Percentiles rank a stretch among this genome's conserved stretches.
Conservation (phyloP, 2,888 invertebrate genomes). For the Oegoconia quadripuncta region DNA sequence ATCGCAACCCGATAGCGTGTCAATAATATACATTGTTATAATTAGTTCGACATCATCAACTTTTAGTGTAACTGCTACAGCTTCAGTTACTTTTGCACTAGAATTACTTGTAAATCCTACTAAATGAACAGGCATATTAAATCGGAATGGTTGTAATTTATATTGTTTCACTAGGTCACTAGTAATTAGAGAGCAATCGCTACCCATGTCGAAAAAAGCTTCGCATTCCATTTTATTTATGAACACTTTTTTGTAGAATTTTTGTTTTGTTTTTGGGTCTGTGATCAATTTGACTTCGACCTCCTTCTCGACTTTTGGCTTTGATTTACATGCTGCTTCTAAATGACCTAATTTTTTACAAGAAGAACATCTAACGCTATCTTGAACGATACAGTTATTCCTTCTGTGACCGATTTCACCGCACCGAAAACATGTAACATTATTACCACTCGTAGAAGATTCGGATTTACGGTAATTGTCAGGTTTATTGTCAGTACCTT, state of each 20-base stretch:
- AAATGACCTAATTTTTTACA: slow-evolving; percentile 23
- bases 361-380: slow-evolving; percentile 19
- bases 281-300: slow-evolving; percentile 20
- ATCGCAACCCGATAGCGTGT: slow-evolving; percentile 12
- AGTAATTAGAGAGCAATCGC: slow-evolving; percentile 22
- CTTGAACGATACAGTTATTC: slow-evolving; percentile 7
- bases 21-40: slow-evolving; percentile 11
- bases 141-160: slow-evolving; percentile 4
- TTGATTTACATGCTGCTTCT: slow-evolving; percentile 19
- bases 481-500: neutral
- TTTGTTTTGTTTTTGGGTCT: slow-evolving; percentile 11
- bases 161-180: slow-evolving; percentile 3
- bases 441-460: neutral
- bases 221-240: slow-evolving; percentile 11
- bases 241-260: slow-evolving; percentile 17
- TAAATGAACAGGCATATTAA: slow-evolving; percentile 11
- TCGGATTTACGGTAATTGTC: neutral
- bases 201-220: slow-evolving; percentile 24
- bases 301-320: slow-evolving; percentile 20
- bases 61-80: slow-evolving; percentile 5
- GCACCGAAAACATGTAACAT: slow-evolving; percentile 16
- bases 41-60: slow-evolving; percentile 14
- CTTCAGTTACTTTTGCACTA: slow-evolving; percentile 7
- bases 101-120: slow-evolving; percentile 15
- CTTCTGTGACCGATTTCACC: slow-evolving; percentile 17